phyloP scores from a whole-genome alignment of 1,140 invertebrate species.

The Drosophila eugracilis region DNA sequence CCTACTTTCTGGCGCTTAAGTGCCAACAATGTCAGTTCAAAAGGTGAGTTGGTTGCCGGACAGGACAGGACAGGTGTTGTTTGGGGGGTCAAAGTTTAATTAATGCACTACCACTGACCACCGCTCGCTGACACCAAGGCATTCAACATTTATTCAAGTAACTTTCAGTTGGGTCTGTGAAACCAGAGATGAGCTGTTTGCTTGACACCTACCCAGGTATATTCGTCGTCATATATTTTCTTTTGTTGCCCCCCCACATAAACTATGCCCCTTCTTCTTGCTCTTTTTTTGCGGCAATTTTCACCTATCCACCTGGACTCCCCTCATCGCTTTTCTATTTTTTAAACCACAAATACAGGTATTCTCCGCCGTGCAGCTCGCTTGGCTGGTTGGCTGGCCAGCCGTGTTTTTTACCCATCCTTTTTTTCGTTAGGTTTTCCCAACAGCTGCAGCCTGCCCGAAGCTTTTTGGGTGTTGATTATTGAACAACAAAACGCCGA shows the following conservation, averaged over 20 bases:
- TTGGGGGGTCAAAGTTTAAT: constrained; percentile 43
- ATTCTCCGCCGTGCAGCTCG: constrained; percentile 44
- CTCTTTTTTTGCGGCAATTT: constrained; percentile 57
- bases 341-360: constrained; percentile 65
- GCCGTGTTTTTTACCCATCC: background rate
- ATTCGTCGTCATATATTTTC: too few species aligned
- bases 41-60: background rate
- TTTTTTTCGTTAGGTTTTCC: constrained; percentile 8
- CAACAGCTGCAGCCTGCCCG: constrained; percentile 42
- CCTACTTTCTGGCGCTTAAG: constrained; percentile 48
- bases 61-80: constrained; percentile 7
- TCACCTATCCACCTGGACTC: constrained; percentile 42
- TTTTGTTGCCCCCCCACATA: background rate
- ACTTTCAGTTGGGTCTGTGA: constrained; percentile 10
- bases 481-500: constrained; percentile 61
- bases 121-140: constrained; percentile 38
- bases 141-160: constrained; percentile 52
- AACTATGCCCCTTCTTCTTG: background rate
- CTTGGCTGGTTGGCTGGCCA: too few species aligned
- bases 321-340: constrained; percentile 20
- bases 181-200: constrained; percentile 36
- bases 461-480: constrained; percentile 50
- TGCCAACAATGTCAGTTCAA: constrained; percentile 3
- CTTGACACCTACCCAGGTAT: constrained; percentile 1
- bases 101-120: constrained; percentile 54